phyloP scores from a whole-genome alignment of 30 jellyfish, hydroid and myxozoan species.

The Aurelia aurita complex sp. Pacific region DNA sequence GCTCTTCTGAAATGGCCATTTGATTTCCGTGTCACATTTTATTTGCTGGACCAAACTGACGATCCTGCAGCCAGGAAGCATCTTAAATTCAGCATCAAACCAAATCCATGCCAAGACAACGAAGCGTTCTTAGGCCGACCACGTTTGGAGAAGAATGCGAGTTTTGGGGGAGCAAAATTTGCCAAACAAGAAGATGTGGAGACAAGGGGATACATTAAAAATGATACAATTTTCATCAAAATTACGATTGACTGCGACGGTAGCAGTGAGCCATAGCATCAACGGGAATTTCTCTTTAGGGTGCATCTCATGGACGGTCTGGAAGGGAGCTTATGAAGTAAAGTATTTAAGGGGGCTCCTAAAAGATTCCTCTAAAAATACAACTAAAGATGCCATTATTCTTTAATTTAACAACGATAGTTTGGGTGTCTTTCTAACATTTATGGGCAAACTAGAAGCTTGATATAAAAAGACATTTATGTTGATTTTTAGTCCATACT shows the following conservation, averaged over 20 bases:
- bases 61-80: slow-evolving; percentile 79
- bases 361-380: too few species aligned
- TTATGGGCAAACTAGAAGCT: too few species aligned
- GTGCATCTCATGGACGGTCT: too few species aligned
- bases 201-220: slow-evolving; percentile 75
- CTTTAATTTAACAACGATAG: too few species aligned
- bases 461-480: too few species aligned
- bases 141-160: slow-evolving; percentile 94
- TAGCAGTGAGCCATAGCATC: slow-evolving; percentile 80
- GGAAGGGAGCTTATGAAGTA: too few species aligned
- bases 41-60: slow-evolving; percentile 87
- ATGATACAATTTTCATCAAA: slow-evolving; percentile 86
- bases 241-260: slow-evolving; percentile 96
- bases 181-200: slow-evolving; percentile 95
- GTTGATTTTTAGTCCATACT: too few species aligned
- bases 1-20: slow-evolving; percentile 96
- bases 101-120: slow-evolving; percentile 96
- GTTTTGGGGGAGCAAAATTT: slow-evolving; percentile 98
- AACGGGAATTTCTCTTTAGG: too few species aligned
- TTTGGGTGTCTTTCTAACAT: too few species aligned
- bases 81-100: slow-evolving; percentile 92
- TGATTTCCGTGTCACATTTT: slow-evolving; percentile 90
- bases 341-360: too few species aligned
- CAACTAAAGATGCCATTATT: too few species aligned
- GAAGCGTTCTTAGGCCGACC: slow-evolving; percentile 97